Percentiles rank a stretch among this genome's conserved stretches.
These are phyloP conservation scores for Botia kubotai DNA, from an alignment of 2,797 vertebrate species.

Conservation along the genomic window DNA sequence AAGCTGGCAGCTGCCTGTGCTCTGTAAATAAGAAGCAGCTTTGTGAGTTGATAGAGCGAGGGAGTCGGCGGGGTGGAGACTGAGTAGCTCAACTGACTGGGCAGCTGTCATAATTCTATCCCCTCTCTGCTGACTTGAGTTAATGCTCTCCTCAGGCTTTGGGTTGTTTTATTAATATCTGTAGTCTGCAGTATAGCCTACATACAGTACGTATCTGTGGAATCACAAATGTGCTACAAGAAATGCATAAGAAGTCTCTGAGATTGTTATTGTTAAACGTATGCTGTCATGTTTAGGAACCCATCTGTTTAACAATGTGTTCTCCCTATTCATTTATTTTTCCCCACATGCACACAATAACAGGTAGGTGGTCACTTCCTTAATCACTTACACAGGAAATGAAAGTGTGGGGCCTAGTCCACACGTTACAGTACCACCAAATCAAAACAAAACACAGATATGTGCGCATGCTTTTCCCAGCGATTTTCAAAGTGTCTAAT, in stretches of 20 bases:
- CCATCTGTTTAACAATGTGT: conserved; percentile 65
- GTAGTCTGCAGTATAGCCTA: conserved; percentile 6
- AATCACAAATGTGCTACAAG: conserved; percentile 18
- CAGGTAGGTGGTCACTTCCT: conserved; percentile 79
- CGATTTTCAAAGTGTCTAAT: not conserved
- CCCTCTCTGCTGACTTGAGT: conserved; percentile 77
- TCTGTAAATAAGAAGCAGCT: conserved; percentile 78
- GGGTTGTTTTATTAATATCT: conserved; percentile 67
- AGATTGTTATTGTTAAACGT: conserved; percentile 10
- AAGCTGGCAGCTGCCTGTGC: conserved; percentile 82
- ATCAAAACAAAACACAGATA: conserved; percentile 64
- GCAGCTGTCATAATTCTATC: conserved; percentile 79
- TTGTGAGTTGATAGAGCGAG: conserved; percentile 74
- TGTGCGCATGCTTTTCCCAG: conserved; percentile 34
- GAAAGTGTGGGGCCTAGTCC: conserved; percentile 70
- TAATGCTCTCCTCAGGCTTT: conserved; percentile 73
- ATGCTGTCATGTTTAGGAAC: conserved; percentile 33
- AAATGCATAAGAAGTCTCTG: not conserved
- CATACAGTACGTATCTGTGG: conserved; percentile 4
- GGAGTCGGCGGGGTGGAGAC: conserved; percentile 13
- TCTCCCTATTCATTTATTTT: conserved; percentile 74
- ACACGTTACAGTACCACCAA: conserved; percentile 67
- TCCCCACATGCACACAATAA: conserved; percentile 75
- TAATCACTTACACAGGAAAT: conserved; percentile 80
- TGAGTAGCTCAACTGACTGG: conserved; percentile 60